phyloP scores from a whole-genome alignment of 1,140 invertebrate genomes.

The Eurosta solidaginis region DNA sequence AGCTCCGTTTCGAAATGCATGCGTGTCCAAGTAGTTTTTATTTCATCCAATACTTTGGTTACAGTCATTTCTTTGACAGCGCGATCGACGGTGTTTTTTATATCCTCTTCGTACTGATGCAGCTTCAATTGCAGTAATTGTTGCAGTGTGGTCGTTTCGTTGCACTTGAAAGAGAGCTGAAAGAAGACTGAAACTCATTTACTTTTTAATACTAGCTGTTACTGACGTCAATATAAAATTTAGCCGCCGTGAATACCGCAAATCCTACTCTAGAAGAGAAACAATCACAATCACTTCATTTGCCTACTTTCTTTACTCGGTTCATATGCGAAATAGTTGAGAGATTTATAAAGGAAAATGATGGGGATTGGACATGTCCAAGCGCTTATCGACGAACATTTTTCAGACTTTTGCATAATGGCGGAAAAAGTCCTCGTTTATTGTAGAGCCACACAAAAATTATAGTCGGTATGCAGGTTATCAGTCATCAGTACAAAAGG shows the following conservation, averaged over 20 bases:
- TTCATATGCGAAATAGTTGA: no score
- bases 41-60: constrained; percentile 82
- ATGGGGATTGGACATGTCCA: no score
- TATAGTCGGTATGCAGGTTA: no score
- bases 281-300: neutral
- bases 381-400: no score
- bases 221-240: neutral
- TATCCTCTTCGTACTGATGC: constrained; percentile 86
- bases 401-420: no score
- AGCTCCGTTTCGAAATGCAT: constrained; percentile 77
- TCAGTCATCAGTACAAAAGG: no score
- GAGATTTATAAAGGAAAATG: no score
- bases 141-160: constrained; percentile 73
- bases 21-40: constrained; percentile 74
- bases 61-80: constrained; percentile 89
- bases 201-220: neutral
- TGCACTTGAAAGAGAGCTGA: constrained; percentile 66
- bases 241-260: neutral
- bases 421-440: no score
- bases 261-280: neutral
- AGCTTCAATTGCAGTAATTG: constrained; percentile 79
- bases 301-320: no score
- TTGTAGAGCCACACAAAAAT: no score
- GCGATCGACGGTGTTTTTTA: constrained; percentile 86
- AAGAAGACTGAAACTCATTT: neutral